A percentile compares a stretch with the other conserved stretches of the same genome.
These are phyloP conservation scores for Phalacrocorax carbo DNA, from an alignment of 2,113 vertebrate genomes.

Conservation along the genomic window DNA sequence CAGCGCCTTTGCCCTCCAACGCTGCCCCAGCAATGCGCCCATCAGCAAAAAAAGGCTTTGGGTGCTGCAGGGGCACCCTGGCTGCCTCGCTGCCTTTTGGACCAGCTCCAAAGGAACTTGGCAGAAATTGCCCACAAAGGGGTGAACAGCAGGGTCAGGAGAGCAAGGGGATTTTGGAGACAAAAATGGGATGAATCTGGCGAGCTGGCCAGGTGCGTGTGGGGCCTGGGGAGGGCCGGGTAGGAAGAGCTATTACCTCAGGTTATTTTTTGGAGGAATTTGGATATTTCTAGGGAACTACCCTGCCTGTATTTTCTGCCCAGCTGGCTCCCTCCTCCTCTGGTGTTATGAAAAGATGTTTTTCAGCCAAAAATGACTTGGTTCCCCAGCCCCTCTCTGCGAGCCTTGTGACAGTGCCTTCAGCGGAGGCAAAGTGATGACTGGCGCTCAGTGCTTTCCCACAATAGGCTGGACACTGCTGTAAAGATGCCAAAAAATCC, in stretches of 20 bases:
- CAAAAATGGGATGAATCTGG: background rate
- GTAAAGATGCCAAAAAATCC: background rate
- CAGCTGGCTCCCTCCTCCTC: constrained; percentile 4
- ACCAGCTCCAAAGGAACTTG: background rate
- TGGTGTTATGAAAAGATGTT: constrained; percentile 16
- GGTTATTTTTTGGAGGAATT: background rate
- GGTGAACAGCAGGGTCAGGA: background rate
- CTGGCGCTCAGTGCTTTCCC: background rate
- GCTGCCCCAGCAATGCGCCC: background rate
- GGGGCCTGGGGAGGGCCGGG: background rate
- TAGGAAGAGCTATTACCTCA: background rate
- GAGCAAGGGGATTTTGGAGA: background rate
- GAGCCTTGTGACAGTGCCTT: constrained; percentile 29
- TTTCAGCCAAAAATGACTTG: constrained; percentile 1
- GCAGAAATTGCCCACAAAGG: background rate
- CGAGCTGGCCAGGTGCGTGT: rapidly evolving
- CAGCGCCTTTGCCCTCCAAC: background rate
- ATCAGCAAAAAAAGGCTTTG: background rate
- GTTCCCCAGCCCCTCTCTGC: background rate
- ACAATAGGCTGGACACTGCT: background rate
- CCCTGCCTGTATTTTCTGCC: constrained; percentile 13
- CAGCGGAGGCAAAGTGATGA: background rate
- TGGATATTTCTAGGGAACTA: constrained; percentile 26
- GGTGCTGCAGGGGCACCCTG: background rate
- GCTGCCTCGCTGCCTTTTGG: background rate